Percentiles rank a stretch among this genome's conserved stretches.
phyloP scores from a whole-genome alignment of 2,113 vertebrate genomes.

The Asarcornis scutulata region DNA sequence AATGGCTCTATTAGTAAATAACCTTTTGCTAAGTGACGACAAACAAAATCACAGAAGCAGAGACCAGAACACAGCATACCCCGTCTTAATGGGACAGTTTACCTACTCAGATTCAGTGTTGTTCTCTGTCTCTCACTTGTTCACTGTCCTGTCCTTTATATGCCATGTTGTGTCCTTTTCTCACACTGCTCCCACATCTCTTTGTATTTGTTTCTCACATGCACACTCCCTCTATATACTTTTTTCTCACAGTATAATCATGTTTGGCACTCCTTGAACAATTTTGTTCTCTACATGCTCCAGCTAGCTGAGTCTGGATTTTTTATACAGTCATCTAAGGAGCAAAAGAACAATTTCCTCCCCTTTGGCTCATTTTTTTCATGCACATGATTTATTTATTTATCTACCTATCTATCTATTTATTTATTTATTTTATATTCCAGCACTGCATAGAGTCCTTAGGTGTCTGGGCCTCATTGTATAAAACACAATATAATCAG shows the following conservation, averaged over 20 bases:
- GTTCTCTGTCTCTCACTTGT: background rate
- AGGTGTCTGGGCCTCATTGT: background rate
- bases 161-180: background rate
- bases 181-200: background rate
- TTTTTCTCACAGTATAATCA: background rate
- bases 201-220: background rate
- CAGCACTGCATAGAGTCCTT: background rate
- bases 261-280: background rate
- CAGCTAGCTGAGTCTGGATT: background rate
- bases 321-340: background rate
- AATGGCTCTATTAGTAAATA: background rate
- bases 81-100: rapidly evolving
- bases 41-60: background rate
- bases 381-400: background rate
- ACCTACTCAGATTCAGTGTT: background rate
- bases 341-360: background rate
- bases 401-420: background rate
- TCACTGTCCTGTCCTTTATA: background rate
- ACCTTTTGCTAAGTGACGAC: background rate
- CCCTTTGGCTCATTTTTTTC: background rate
- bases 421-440: background rate
- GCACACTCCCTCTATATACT: background rate
- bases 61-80: rapidly evolving
- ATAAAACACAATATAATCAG: background rate
- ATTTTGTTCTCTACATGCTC: background rate